Conservation (phyloP, 2,797 vertebrate species). For the Philypnodon macrostomus region DNA sequence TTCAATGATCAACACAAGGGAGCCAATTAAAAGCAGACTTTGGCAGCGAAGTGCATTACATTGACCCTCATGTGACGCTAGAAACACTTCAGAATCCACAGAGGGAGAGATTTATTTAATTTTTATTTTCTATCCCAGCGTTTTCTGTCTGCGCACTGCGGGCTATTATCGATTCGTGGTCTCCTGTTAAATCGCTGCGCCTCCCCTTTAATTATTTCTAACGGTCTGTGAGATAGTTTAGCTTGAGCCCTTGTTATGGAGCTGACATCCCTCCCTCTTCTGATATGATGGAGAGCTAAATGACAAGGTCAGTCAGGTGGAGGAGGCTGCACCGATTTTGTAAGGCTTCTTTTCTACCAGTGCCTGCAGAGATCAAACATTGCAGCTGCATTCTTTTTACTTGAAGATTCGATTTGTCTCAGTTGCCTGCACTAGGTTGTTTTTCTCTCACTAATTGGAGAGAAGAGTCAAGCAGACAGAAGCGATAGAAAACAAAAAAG, state of each 20-base stretch:
- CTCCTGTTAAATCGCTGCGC: constrained; percentile 62
- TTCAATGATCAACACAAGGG: constrained; percentile 77
- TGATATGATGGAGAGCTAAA: constrained; percentile 60
- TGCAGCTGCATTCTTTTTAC: constrained; percentile 27
- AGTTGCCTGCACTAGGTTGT: constrained; percentile 55
- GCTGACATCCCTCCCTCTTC: constrained; percentile 57
- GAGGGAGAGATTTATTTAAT: constrained; percentile 55
- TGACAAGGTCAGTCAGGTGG: constrained; percentile 68
- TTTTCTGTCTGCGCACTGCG: constrained; percentile 50
- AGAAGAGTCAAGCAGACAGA: constrained; percentile 53
- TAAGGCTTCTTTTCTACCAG: constrained; percentile 42
- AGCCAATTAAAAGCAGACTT: constrained; percentile 77
- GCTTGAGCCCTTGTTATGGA: constrained; percentile 52
- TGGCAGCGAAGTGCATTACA: constrained; percentile 66
- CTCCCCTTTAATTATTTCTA: constrained; percentile 65
- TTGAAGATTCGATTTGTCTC: constrained; percentile 56
- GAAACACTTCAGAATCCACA: constrained; percentile 61
- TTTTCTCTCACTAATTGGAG: constrained; percentile 75
- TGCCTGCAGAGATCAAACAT: constrained; percentile 63
- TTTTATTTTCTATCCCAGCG: constrained; percentile 48
- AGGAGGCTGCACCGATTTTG: constrained; percentile 50
- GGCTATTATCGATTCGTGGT: constrained; percentile 63
- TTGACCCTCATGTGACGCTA: constrained; percentile 66
- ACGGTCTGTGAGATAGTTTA: constrained; percentile 53
- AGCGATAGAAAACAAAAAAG: constrained; percentile 51